phyloP scores from a whole-genome alignment of 2,888 invertebrate genomes.

The Melanostoma scalare region DNA sequence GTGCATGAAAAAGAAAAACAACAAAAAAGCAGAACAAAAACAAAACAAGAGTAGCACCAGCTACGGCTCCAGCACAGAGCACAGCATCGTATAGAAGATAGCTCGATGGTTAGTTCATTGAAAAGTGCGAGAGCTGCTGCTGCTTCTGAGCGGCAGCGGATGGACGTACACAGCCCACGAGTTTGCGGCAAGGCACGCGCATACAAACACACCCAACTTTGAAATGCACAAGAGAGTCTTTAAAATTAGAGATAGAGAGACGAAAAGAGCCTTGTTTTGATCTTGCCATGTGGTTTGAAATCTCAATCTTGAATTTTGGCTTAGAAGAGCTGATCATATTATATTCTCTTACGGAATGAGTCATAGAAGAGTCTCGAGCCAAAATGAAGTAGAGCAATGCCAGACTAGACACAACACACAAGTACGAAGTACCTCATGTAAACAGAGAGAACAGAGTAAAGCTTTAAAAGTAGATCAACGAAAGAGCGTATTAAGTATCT shows the following conservation, averaged over 20 bases:
- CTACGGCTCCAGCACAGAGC: neutral
- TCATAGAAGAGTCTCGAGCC: constrained; percentile 33
- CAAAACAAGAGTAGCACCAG: constrained; percentile 69
- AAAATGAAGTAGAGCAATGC: constrained; percentile 56
- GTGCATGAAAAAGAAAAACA: constrained; percentile 69
- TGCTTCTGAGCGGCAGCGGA: constrained; percentile 72
- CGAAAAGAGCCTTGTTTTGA: constrained; percentile 14
- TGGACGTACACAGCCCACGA: constrained; percentile 68
- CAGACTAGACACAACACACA: too few relatives aligned
- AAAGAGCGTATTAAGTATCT: constrained; percentile 49
- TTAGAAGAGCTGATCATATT: constrained; percentile 7
- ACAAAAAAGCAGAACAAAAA: constrained; percentile 64
- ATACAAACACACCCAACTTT: constrained; percentile 72
- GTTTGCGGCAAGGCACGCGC: constrained; percentile 71
- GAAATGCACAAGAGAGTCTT: constrained; percentile 62
- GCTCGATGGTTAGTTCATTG: constrained; percentile 69
- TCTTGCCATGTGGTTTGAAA: constrained; percentile 49
- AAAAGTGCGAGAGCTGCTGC: constrained; percentile 70
- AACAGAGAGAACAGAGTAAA: constrained; percentile 60
- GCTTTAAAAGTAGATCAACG: constrained; percentile 18
- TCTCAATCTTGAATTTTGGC: constrained; percentile 15
- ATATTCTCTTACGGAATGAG: constrained; percentile 48
- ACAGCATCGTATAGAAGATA: constrained; percentile 67
- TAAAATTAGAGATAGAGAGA: constrained; percentile 19
- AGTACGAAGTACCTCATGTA: constrained; percentile 42